Evolutionary conservation across 2,888 invertebrate genomes (phyloP).

Genomic region (Drosophila anomalipes): DNA sequence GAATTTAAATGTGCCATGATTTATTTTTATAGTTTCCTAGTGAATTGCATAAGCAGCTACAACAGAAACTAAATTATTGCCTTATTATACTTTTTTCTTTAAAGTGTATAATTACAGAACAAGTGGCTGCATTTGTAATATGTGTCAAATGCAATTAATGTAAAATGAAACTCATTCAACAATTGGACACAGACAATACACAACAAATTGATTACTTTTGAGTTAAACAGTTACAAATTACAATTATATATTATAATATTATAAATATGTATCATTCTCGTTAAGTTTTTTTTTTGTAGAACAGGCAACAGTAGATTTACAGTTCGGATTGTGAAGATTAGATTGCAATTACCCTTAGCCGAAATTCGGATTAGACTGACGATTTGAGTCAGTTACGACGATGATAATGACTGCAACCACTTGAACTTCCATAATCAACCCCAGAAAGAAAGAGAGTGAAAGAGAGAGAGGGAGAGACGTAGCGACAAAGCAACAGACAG

Average conservation of each 20-base stretch:
- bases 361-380: slow-evolving; percentile 29
- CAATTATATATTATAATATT: neutral
- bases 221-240: neutral
- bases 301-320: neutral
- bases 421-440: slow-evolving; percentile 38
- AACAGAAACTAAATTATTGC: neutral
- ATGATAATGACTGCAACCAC: slow-evolving; percentile 38
- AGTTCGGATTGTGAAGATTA: slow-evolving; percentile 28
- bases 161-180: neutral
- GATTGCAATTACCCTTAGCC: slow-evolving; percentile 24
- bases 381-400: slow-evolving; percentile 14
- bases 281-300: neutral
- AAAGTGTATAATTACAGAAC: neutral
- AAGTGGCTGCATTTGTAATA: neutral
- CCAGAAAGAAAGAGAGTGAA: neutral
- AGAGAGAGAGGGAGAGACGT: neutral
- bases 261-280: neutral
- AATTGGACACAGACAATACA: slow-evolving; percentile 50
- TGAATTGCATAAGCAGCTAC: neutral
- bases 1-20: neutral
- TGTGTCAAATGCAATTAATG: neutral
- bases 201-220: neutral
- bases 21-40: neutral
- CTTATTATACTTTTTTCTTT: neutral
- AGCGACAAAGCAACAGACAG: neutral